These are phyloP conservation scores for Jacana jacana DNA, from an alignment of 2,113 vertebrate genomes.

Conservation along the genomic window DNA sequence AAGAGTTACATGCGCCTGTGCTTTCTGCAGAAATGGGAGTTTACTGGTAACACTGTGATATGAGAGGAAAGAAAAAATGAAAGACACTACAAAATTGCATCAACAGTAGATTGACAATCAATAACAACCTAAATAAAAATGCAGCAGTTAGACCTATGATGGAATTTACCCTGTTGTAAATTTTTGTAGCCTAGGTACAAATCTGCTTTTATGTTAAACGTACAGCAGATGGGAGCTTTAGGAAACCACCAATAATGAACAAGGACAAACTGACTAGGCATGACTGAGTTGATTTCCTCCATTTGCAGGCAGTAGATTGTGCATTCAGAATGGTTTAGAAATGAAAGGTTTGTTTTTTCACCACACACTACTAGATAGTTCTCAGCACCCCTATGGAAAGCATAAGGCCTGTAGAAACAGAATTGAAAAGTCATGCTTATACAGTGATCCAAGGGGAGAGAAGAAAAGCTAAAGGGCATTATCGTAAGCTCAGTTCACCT, in stretches of 20 bases:
- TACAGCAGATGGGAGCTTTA: neutral
- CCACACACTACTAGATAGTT: neutral
- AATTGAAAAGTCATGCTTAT: neutral
- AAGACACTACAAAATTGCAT: neutral
- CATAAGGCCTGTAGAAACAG: too few species aligned
- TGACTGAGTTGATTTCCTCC: neutral
- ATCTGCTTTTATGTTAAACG: neutral
- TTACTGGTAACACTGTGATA: neutral
- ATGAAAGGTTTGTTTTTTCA: neutral
- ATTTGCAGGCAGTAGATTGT: neutral
- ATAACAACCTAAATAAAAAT: neutral
- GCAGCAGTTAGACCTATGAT: neutral
- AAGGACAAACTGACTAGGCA: neutral
- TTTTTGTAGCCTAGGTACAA: neutral
- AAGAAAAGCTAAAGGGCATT: neutral
- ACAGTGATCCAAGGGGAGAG: neutral
- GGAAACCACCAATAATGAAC: neutral
- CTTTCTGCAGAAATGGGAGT: neutral
- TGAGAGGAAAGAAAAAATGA: neutral
- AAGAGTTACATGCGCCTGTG: neutral
- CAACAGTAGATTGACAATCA: neutral
- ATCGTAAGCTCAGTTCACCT: neutral
- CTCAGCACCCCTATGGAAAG: neutral
- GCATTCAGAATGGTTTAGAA: neutral
- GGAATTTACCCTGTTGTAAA: neutral